phyloP scores from a whole-genome alignment of 2,888 invertebrate genomes.

The Adelphocoris suturalis region DNA sequence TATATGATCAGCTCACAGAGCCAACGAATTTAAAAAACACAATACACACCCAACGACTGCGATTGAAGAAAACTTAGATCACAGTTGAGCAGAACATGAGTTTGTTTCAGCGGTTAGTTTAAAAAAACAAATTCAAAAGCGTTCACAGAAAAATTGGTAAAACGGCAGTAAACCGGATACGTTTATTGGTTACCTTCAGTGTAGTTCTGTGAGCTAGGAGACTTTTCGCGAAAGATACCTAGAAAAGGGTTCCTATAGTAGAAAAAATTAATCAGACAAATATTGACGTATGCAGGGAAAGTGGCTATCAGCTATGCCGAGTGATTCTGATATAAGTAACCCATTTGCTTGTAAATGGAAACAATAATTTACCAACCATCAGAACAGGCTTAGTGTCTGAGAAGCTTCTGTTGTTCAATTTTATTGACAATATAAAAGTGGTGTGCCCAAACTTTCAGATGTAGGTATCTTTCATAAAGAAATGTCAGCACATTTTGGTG shows the following conservation, averaged over 20 bases:
- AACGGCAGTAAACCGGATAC: not conserved
- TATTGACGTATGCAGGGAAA: not conserved
- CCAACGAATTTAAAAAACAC: no score
- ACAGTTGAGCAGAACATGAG: not conserved
- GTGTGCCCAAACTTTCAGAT: no score
- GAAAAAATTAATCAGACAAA: slow-evolving; percentile 6
- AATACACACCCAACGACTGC: not conserved
- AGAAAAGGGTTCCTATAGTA: slow-evolving; percentile 33
- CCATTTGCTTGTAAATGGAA: no score
- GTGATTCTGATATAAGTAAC: no score
- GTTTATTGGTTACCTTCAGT: slow-evolving; percentile 21
- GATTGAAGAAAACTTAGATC: not conserved
- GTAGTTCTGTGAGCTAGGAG: slow-evolving; percentile 53
- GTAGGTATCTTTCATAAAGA: no score
- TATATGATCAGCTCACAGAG: no score
- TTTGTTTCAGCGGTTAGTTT: not conserved
- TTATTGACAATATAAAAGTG: no score
- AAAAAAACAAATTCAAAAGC: not conserved
- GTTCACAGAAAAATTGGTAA: not conserved
- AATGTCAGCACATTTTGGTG: no score
- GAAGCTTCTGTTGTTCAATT: no score
- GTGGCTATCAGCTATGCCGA: no score
- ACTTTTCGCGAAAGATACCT: slow-evolving; percentile 53
- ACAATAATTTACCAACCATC: no score
- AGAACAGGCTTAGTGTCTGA: no score